Evolutionary conservation across 2,797 vertebrate species (phyloP), one percentile per base, ranked within the genome.

Genomic region (Florisuga fusca): DNA sequence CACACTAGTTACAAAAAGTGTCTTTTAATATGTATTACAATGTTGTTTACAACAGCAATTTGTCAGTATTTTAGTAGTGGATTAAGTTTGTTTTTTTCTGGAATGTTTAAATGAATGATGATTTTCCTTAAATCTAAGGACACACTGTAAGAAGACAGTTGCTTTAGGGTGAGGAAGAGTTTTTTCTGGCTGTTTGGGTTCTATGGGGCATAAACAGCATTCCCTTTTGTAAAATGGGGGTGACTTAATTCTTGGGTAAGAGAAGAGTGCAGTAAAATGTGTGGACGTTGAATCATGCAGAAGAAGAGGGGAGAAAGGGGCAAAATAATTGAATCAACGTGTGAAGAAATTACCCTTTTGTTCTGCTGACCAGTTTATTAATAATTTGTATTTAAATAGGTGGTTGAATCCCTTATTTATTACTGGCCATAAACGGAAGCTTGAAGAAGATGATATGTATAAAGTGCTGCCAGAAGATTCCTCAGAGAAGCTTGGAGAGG

Each of bases 371-470:
- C 29, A 33, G 8, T 91, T 95, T 69, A n/a, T 88, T 90, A 82
- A 90, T 87, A 79, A 82, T 76, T 67, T 93, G 7, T 94, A 57
- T 95, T 94, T 90, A 83, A 74, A 87, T 89, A 99, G 99, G 89
- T 99, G 99, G 99, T 97, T 99, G 82, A 99, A 99, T 92, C 99
- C 99, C 31, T 97, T 99, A 95, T 99, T 99, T 97, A 98, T 97
- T 94, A 97, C 95, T 8, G 99, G 99, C 33, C 98, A 98, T 96
- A 98, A 98, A 95, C 98, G 98, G 90, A 99, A 97, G 75, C 95
- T 99, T 84, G 98, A 99, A 93, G 99, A 99, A 98, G 98, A 99
- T 98, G 99, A 99, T 94, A 99, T 99, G 99, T 99, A 98, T 81
- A 97, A 98, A 27, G 98, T 99, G 86, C 98, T 99, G 27, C 98